Conservation (phyloP, 2,113 vertebrate species). For the Hippocampus zosterae region DNA sequence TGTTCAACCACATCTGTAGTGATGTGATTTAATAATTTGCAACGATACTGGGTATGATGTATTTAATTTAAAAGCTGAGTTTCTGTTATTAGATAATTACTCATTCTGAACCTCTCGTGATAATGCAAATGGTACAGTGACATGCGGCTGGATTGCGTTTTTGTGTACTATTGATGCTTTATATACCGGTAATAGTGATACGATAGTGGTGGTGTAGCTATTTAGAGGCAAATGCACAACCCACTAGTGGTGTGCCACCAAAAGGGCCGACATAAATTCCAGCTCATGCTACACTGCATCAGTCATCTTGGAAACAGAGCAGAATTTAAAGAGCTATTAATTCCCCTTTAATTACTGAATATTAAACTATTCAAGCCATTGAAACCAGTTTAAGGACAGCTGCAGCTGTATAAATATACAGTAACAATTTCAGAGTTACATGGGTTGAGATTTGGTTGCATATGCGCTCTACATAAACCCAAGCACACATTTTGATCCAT, state of each 20-base stretch:
- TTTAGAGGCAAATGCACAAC: too few relatives aligned
- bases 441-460: background rate
- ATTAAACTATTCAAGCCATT: background rate
- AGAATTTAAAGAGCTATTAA: background rate
- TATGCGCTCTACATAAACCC: background rate
- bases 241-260: too few relatives aligned
- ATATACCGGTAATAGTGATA: background rate
- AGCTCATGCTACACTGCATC: background rate
- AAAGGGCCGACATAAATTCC: too few relatives aligned
- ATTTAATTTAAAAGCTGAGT: background rate
- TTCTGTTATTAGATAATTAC: background rate
- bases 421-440: conserved; percentile 2
- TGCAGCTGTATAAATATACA: conserved; percentile 9
- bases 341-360: background rate
- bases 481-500: background rate
- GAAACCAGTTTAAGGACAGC: background rate
- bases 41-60: background rate
- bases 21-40: background rate
- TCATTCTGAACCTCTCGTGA: background rate
- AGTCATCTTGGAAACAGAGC: background rate
- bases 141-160: background rate
- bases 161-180: background rate
- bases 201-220: background rate
- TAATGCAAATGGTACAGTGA: background rate
- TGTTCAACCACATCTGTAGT: background rate